Evolutionary conservation across 2,113 vertebrate genomes (phyloP), one percentile per base, ranked within the genome.

Genomic region (Ardeotis arabs): DNA sequence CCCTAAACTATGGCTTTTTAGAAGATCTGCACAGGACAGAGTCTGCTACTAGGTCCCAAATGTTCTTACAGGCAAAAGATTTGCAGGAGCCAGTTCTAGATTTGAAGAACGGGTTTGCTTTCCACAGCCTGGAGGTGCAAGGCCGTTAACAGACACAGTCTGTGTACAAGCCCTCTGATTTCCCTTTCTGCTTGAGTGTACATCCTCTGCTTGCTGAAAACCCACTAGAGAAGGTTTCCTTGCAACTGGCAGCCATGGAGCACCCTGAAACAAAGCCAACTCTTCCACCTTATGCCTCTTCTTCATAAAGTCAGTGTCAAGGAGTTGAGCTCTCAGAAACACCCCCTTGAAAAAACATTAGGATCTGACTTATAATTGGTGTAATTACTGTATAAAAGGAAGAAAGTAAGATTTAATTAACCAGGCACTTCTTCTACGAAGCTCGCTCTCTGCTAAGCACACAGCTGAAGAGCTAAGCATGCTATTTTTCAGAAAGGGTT

Each of bases 381-480:
- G 41, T 44, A 91, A 95, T 95, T 96, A 94, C 60, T 1, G 6
- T 16, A 70, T 47, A 84, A 94, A 93, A 87, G 78, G 45, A 60
- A 87, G 66, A 94, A 87, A 95, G 73, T 50, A 81, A 82, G 62
- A 92, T 85, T 92, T 92, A 92, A 95, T 95, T 92, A 92, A 52
- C 50, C 24, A 22, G 58, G 39, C 55, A 84, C 47, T 22, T 2
- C 45, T 76, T 72, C 73, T 60, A 69, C 87, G 74, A 87, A 55
- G 50, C 45, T 95, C 11, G 1, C 12, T 91, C 25, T 84, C 59
- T 75, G 45, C 50, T 96, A 79, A 89, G 66, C 81, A 85, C 45
- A 47, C 29, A 82, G 70, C 23, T 91, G 84, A 95, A 66, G 80
- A 92, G 67, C 70, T 62, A 82, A 84, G 45, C 25, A 31, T 23